Evolutionary conservation across 2,888 invertebrate species (phyloP).

Genomic region (Mythimna albipuncta): DNA sequence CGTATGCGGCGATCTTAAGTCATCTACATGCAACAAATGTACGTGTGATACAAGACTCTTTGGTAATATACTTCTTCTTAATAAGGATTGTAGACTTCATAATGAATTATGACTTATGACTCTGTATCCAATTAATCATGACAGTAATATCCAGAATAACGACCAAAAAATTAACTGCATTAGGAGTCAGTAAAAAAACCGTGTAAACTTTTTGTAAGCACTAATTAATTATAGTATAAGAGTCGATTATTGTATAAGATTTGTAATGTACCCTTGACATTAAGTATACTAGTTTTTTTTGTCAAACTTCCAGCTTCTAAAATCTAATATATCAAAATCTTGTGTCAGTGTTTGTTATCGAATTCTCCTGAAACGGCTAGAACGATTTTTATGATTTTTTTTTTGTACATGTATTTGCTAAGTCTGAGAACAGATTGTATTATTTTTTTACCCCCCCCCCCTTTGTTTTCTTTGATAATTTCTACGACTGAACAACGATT

Average conservation of each 20-base stretch:
- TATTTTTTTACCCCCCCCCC: too few species aligned
- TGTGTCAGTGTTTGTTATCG: too few species aligned
- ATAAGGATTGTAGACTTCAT: not conserved
- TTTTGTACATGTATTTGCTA: too few species aligned
- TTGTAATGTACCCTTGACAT: not conserved
- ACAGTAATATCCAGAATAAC: not conserved
- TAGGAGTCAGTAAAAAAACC: not conserved
- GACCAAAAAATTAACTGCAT: not conserved
- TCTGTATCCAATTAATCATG: not conserved
- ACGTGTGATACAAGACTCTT: not conserved
- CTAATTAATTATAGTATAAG: not conserved
- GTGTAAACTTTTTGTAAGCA: not conserved
- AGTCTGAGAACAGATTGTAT: too few species aligned
- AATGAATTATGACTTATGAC: not conserved
- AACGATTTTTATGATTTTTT: too few species aligned
- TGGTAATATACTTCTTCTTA: not conserved
- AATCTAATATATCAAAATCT: not conserved
- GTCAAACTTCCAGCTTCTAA: not conserved
- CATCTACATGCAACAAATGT: slow-evolving; percentile 25
- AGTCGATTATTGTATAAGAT: not conserved
- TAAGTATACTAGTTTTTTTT: not conserved
- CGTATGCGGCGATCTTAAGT: not conserved
- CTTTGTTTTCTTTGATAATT: too few species aligned
- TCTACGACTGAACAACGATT: too few species aligned
- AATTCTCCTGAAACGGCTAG: too few species aligned